Percentiles rank a stretch among this genome's conserved stretches.
These are phyloP conservation scores for Meleagris gallopavo DNA, from an alignment of 2,113 vertebrate species.

Conservation along the genomic window DNA sequence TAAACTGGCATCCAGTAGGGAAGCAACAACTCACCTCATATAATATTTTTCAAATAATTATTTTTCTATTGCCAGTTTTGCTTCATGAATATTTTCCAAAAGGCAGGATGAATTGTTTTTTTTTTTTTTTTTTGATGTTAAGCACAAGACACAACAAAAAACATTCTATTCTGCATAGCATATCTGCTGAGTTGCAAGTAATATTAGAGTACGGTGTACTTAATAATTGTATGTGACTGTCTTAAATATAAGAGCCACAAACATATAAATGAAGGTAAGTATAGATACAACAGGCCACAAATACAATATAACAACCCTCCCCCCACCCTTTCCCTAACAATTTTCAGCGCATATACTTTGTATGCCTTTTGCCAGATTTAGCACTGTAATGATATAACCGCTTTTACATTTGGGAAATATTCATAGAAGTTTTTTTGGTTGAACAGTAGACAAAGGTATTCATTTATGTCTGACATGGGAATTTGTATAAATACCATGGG, in stretches of 20 bases:
- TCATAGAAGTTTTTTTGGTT: background rate
- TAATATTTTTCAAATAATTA: constrained; percentile 87
- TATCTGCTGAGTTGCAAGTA: constrained; percentile 26
- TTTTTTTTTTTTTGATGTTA: constrained; percentile 9
- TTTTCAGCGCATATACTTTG: background rate
- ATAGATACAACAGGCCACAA: background rate
- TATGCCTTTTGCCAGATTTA: background rate
- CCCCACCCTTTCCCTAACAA: background rate
- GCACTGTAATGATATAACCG: background rate
- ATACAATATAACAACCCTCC: background rate
- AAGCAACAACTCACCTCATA: constrained; percentile 90
- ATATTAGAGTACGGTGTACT: background rate
- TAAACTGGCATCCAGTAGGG: constrained; percentile 93
- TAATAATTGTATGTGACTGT: constrained; percentile 26
- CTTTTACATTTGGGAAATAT: constrained; percentile 47
- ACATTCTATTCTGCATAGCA: background rate
- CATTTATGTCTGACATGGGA: constrained; percentile 54
- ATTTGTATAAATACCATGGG: constrained; percentile 40
- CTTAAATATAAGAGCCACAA: background rate
- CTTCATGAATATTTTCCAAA: constrained; percentile 79
- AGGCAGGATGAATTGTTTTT: constrained; percentile 41
- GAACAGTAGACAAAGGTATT: constrained; percentile 48
- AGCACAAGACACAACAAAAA: constrained; percentile 13
- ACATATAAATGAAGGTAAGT: background rate
- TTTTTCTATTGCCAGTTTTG: constrained; percentile 82